phyloP scores from a whole-genome alignment of 2,113 vertebrate genomes.

The Phalacrocorax brasilianus region DNA sequence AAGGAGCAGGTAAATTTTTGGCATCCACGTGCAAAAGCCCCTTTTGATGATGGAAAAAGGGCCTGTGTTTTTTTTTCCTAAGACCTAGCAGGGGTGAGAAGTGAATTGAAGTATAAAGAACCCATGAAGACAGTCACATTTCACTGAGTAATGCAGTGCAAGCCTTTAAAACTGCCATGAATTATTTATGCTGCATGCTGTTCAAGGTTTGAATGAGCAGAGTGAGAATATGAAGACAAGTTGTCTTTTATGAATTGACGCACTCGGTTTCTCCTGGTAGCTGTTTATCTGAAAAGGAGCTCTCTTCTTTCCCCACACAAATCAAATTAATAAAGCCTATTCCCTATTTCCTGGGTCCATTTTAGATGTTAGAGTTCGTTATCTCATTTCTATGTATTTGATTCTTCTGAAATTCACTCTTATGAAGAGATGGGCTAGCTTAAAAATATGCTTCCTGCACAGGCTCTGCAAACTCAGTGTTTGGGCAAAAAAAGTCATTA shows the following conservation, averaged over 20 bases:
- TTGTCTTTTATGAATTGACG: constrained; percentile 42
- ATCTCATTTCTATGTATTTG: background rate
- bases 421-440: background rate
- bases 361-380: background rate
- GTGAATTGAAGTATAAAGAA: constrained; percentile 50
- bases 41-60: background rate
- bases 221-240: constrained; percentile 41
- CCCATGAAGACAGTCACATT: constrained; percentile 38
- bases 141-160: constrained; percentile 44
- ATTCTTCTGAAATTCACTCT: background rate
- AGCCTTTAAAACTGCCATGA: constrained; percentile 45
- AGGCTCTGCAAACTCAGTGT: background rate
- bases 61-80: background rate
- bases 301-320: constrained; percentile 7
- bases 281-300: constrained; percentile 44
- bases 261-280: background rate
- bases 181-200: constrained; percentile 51
- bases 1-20: background rate
- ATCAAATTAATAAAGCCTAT: constrained; percentile 27
- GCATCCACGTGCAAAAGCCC: background rate
- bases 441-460: background rate
- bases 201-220: constrained; percentile 30
- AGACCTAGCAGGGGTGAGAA: background rate
- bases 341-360: background rate
- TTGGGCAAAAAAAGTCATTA: background rate